Evolutionary conservation across 53 echinoderm and acorn worm species (phyloP).

Genomic region (Mesocentrotus franciscanus): DNA sequence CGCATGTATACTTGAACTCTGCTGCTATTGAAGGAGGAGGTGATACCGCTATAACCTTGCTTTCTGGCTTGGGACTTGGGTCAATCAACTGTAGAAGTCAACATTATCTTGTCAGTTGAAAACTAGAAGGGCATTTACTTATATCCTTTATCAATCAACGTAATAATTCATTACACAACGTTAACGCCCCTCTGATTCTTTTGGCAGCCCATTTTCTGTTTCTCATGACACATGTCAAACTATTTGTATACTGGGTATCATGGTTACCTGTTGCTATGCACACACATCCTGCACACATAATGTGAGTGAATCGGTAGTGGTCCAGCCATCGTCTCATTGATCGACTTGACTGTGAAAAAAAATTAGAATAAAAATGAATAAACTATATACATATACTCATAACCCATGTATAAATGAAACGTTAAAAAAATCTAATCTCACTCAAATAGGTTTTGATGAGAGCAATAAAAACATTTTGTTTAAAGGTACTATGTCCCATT

Average conservation of each 20-base stretch:
- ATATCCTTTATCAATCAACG: not conserved
- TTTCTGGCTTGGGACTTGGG: too few relatives aligned
- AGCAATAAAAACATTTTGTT: too few relatives aligned
- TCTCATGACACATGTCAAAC: not conserved
- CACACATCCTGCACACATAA: conserved; percentile 85
- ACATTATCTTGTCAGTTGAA: not conserved
- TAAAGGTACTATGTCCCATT: too few relatives aligned
- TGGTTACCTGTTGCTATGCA: conserved; percentile 84
- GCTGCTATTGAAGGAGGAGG: too few relatives aligned
- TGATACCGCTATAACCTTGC: too few relatives aligned
- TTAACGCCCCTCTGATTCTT: not conserved
- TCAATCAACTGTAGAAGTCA: not conserved
- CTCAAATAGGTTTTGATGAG: too few relatives aligned
- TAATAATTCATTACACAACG: not conserved
- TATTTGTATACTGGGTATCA: not conserved
- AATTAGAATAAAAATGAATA: not conserved
- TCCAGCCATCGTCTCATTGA: conserved; percentile 78
- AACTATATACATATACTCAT: not conserved
- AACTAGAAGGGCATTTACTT: not conserved
- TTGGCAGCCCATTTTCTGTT: too few relatives aligned
- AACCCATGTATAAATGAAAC: not conserved
- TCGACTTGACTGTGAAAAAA: conserved; percentile 75
- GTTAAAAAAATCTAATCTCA: too few relatives aligned
- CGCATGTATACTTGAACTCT: too few relatives aligned
- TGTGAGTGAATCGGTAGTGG: conserved; percentile 81